Conservation (phyloP, 2,113 vertebrate genomes). For the Glaucomys volans region DNA sequence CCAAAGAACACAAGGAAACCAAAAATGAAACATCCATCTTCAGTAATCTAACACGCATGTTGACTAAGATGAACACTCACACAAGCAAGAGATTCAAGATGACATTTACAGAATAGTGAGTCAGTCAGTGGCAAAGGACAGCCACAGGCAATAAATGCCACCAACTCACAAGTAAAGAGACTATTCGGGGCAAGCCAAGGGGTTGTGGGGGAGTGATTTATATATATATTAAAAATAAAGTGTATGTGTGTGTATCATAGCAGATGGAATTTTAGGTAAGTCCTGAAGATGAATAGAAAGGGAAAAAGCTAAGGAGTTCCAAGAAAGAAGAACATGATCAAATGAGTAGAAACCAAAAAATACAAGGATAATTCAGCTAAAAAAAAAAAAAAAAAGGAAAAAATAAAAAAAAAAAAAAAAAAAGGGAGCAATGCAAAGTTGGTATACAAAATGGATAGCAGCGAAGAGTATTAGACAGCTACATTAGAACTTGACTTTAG, state of each 20-base stretch:
- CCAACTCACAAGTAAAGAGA: neutral
- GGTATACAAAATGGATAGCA: neutral
- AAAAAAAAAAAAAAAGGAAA: too few species aligned
- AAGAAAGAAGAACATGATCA: neutral
- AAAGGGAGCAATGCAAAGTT: neutral
- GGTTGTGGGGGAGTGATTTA: too few species aligned
- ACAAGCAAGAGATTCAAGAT: neutral
- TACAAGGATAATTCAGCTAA: neutral
- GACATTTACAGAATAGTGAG: neutral
- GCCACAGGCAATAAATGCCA: neutral
- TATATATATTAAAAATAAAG: too few species aligned
- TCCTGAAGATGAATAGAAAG: neutral
- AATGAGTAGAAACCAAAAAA: neutral
- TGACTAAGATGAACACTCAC: neutral
- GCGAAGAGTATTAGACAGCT: neutral
- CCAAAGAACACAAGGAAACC: slow-evolving; percentile 27
- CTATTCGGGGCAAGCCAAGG: neutral
- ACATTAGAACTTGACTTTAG: neutral
- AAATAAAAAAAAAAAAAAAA: neutral
- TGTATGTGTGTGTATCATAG: neutral
- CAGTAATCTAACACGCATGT: neutral
- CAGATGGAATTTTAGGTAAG: neutral
- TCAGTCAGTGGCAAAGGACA: neutral
- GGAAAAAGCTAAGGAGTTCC: neutral
- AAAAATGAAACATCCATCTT: slow-evolving; percentile 9